A percentile compares a stretch with the other conserved stretches of the same genome.
Conservation (phyloP, 2,888 invertebrate species). For the Lasioglossum malachurum region DNA sequence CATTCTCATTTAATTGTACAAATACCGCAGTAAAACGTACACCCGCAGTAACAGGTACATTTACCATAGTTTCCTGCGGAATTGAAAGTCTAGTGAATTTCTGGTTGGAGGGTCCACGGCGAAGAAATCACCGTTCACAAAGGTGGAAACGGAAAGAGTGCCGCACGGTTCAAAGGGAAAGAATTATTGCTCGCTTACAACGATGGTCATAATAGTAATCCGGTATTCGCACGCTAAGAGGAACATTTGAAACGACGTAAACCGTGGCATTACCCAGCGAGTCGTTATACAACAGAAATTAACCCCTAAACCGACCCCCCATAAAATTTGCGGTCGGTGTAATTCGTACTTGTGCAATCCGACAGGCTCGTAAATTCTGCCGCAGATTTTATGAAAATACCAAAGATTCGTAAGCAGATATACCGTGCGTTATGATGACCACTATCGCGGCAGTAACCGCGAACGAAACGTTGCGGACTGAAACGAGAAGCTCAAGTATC, state of each 20-base stretch:
- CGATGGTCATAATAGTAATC: slow-evolving; percentile 21
- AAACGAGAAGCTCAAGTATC: not conserved
- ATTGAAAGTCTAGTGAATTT: not conserved
- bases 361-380: slow-evolving; percentile 51
- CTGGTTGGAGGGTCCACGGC: not conserved
- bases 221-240: slow-evolving; percentile 31
- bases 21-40: too few species aligned
- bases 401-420: slow-evolving; percentile 43
- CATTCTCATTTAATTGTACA: too few species aligned
- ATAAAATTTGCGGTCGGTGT: slow-evolving; percentile 62
- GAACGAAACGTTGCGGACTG: not conserved
- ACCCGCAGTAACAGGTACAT: too few species aligned
- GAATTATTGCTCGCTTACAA: slow-evolving; percentile 35
- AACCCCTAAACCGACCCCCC: slow-evolving; percentile 51
- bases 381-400: slow-evolving; percentile 52
- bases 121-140: not conserved
- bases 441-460: not conserved
- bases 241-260: slow-evolving; percentile 48
- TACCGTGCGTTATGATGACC: slow-evolving; percentile 13
- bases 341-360: slow-evolving; percentile 52
- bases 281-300: slow-evolving; percentile 59
- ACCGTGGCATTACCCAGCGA: slow-evolving; percentile 51
- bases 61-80: not conserved
- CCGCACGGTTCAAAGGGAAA: not conserved
- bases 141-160: not conserved